These are phyloP conservation scores for Calephelis nemesis DNA, from an alignment of 1,140 invertebrate genomes.

Conservation along the genomic window DNA sequence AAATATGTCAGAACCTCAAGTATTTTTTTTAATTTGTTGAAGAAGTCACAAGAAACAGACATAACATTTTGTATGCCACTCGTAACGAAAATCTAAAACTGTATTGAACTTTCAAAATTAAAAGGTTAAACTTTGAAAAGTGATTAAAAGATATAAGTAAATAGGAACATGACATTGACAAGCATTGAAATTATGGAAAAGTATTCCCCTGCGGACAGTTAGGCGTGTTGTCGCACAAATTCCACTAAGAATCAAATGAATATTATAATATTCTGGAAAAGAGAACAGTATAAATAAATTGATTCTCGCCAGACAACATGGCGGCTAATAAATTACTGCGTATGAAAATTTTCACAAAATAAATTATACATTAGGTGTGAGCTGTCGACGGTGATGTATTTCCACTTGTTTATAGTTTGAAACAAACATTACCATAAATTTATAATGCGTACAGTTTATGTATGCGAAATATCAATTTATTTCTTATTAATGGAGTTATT, in stretches of 20 bases:
- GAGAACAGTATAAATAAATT: conserved; percentile 22
- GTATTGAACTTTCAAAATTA: too few relatives aligned
- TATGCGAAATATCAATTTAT: conserved; percentile 6
- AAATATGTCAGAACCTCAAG: too few relatives aligned
- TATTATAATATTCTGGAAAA: conserved; percentile 3
- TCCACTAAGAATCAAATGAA: neutral
- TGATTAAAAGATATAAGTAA: too few relatives aligned
- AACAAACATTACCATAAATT: conserved; percentile 19
- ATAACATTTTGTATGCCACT: too few relatives aligned
- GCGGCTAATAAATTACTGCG: conserved; percentile 20
- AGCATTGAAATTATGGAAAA: too few relatives aligned
- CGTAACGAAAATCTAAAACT: too few relatives aligned
- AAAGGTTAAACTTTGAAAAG: too few relatives aligned
- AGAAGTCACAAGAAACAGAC: too few relatives aligned
- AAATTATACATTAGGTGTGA: conserved; percentile 21
- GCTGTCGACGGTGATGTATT: conserved; percentile 11
- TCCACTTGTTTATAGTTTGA: conserved; percentile 12
- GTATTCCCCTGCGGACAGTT: too few relatives aligned
- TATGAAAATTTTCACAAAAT: conserved; percentile 24
- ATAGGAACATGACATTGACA: too few relatives aligned
- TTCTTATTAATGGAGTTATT: neutral
- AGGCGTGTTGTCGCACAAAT: too few relatives aligned
- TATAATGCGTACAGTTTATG: conserved; percentile 17
- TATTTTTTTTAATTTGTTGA: too few relatives aligned
- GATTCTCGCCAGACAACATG: conserved; percentile 18